phyloP scores from a whole-genome alignment of 2,797 vertebrate species.

The Centroberyx gerrardi region DNA sequence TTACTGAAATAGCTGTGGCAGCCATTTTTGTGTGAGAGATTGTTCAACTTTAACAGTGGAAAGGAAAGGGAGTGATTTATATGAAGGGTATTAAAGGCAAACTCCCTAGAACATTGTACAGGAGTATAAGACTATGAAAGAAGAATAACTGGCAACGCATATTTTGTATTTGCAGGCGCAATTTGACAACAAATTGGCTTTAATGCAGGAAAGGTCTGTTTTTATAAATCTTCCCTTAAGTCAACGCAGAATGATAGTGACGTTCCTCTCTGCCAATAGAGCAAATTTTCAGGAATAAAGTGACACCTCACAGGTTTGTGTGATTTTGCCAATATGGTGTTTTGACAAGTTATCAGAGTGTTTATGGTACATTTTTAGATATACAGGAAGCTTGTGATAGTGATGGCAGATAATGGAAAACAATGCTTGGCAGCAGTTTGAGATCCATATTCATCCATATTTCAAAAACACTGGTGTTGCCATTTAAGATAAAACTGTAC shows the following conservation, averaged over 20 bases:
- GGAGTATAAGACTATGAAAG: no score
- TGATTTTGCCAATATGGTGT: not conserved
- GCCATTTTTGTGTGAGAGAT: constrained; percentile 13
- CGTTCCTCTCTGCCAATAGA: not conserved
- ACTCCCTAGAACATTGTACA: no score
- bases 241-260: no score
- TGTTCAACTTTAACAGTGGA: not conserved
- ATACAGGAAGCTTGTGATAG: not conserved
- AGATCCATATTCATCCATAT: constrained; percentile 7
- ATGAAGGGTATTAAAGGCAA: not conserved
- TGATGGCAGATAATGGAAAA: not conserved
- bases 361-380: not conserved
- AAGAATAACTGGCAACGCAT: no score
- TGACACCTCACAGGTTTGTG: no score
- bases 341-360: not conserved
- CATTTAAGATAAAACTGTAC: constrained; percentile 1
- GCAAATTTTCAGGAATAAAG: not conserved
- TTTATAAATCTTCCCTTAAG: no score
- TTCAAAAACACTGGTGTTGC: not conserved
- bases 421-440: not conserved
- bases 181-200: not conserved
- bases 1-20: constrained; percentile 16
- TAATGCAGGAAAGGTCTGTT: no score
- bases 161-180: not conserved
- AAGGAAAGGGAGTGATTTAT: not conserved